Evolutionary conservation across 2,113 vertebrate genomes (phyloP), one percentile per base, ranked within the genome.

Genomic region (Chrysemys picta): DNA sequence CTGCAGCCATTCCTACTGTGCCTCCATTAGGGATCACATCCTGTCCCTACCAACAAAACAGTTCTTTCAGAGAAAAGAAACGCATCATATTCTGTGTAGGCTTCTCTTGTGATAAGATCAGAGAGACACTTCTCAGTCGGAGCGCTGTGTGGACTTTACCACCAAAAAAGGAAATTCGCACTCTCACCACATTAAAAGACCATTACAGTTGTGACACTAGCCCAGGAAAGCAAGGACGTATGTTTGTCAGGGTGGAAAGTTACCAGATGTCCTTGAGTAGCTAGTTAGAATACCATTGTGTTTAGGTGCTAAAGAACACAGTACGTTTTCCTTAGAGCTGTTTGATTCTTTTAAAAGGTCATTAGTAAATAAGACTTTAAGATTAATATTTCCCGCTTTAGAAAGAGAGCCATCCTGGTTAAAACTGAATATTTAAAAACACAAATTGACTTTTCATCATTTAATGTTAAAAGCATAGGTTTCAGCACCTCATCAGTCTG

Each of bases 211-310:
- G 72, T 1, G 80, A 13, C 10, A 1, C 2, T 1, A 29, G 16
- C 54, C 27, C 69, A 9, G 1, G 0, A 8, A 21, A 31, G 80
- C 29, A 1, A 50, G 65, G 49, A 4, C 4, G 0, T 0, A 10
- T 1, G 38, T n/a, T 45, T 12, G n/a, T 10, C 57, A 0, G 10
- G 52, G 45, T 89, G 87, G 56, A 62, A 49, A 10, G 69, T 59
- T 53, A 2, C 31, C 62, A 8, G 22, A 2, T 35, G 80, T 56
- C 80, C 54, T 65, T 31, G 2, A 3, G 6, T 2, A 35, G 42
- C 0, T 21, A 5, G 31, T 12, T 9, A 1, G 1, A 1, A 25
- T n/a, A 27, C n/a, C 24, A 5, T 14, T 0, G 10, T 0, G 2
- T 4, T 1, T 2, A 9, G n/a, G 25, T 0, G 8, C 16, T 59